Evolutionary conservation across 2,888 invertebrate genomes (phyloP), one percentile per base, ranked within the genome.

Genomic region (Nasonovia ribisnigri): DNA sequence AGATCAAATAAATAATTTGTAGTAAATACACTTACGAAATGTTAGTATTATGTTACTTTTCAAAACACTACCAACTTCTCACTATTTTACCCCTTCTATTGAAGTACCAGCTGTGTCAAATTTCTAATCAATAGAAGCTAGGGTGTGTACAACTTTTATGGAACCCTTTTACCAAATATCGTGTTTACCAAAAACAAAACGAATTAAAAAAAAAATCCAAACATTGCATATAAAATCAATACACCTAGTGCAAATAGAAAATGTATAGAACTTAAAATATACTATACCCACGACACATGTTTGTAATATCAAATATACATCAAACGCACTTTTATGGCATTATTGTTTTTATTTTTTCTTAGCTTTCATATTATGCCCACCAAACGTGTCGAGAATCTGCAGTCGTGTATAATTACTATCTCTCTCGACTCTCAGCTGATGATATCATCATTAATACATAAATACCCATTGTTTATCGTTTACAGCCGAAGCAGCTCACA

Each of bases 401-500:
- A n/a, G 13, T 43, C 46, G 46, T 48, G 54, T 24, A 57, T 57
- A 36, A 77, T 77, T 16, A 36, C 36, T 20, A 36, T 77, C 54
- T 57, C 24, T 54, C 0, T 46, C 46, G 46, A 46, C 26, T 57
- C 36, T 36, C 67, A 36, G 36, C 36, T 20, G 8, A 36, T 36
- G 36, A 77, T 36, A 20, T 8, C 8, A 36, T 77, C 20, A 60
- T 60, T 20, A 77, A 77, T 36, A 77, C 36, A 46, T 46, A 10
- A 46, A 46, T 46, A 46, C 46, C 3, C 36, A 36, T 42, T 77
- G 6, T 36, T 77, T 77, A 42, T 67, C 10, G 43, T n/a, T 67
- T 77, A 11, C 24, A 92, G 92, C 67, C 29, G 90, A 93, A 46
- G 90, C 93, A 2, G 93, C 93, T 20, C 84, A 93, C 13, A 93